Evolutionary conservation across 2,888 invertebrate genomes (phyloP).

Genomic region (Latrodectus elegans): DNA sequence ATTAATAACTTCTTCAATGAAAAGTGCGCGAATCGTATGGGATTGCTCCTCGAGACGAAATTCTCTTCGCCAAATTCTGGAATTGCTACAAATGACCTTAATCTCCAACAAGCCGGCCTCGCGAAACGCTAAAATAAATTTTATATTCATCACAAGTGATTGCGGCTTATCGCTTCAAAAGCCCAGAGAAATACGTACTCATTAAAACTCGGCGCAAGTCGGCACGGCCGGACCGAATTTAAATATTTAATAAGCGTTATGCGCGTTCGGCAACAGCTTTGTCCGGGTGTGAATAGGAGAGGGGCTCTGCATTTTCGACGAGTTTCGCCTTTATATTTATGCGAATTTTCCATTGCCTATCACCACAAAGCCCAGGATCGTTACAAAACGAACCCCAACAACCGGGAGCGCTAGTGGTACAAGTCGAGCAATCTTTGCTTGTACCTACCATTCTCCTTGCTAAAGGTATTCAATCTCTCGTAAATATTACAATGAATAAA

Average conservation of each 20-base stretch:
- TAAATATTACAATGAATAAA: too few species aligned
- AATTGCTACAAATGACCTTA: slow-evolving; percentile 23
- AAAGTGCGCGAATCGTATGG: neutral
- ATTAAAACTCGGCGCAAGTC: slow-evolving; percentile 51
- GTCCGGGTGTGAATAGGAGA: slow-evolving; percentile 38
- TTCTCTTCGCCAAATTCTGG: slow-evolving; percentile 1
- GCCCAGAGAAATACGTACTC: slow-evolving; percentile 62
- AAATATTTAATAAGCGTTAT: slow-evolving; percentile 65
- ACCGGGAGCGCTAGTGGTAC: slow-evolving; percentile 20
- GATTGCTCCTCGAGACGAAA: neutral
- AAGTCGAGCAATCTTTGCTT: neutral
- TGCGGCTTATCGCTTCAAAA: slow-evolving; percentile 64
- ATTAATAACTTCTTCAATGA: slow-evolving; percentile 5
- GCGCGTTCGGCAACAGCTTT: slow-evolving; percentile 6
- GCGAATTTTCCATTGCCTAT: slow-evolving; percentile 59
- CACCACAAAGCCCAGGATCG: slow-evolving; percentile 66
- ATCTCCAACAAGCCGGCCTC: slow-evolving; percentile 17
- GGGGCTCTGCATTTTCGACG: neutral
- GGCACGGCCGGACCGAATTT: slow-evolving; percentile 33
- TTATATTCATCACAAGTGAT: slow-evolving; percentile 67
- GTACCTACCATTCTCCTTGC: neutral
- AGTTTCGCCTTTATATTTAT: slow-evolving; percentile 48
- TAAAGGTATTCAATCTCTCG: neutral
- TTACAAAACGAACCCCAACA: slow-evolving; percentile 36
- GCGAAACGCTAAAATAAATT: slow-evolving; percentile 49